Evolutionary conservation across 1,140 invertebrate genomes (phyloP), one percentile per base, ranked within the genome.

Genomic region (Gonatopus flavifemur): DNA sequence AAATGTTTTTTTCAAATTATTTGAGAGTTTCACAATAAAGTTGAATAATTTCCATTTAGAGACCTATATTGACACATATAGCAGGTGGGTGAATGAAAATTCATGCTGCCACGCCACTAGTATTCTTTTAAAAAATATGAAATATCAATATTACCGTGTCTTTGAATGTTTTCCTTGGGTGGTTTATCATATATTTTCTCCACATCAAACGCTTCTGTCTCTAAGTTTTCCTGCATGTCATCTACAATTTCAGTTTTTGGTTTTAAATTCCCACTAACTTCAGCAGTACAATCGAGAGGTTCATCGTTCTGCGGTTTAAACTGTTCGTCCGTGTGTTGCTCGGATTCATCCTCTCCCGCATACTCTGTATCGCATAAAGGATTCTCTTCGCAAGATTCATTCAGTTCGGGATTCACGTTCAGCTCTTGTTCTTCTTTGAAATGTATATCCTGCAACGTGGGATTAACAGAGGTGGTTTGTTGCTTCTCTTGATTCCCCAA

Each of bases 201-300:
- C n/a, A 49, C 52, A 16, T 57, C 63, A 12, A 55, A 22, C 0
- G n/a, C n/a, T n/a, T n/a, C n/a, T n/a, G n/a, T n/a, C n/a, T n/a
- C n/a, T n/a, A n/a, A n/a, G n/a, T n/a, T n/a, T n/a, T n/a, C n/a
- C n/a, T n/a, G n/a, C n/a, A 54, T 60, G 42, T 68, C 67, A 53
- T 71, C 60, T 16, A 62, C 13, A 6, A 59, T 57, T 49, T 66
- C 59, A n/a, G 4, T 59, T 31, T 59, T 52, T 22, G 49, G 2
- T 33, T 38, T 31, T 28, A 50, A 30, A n/a, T 24, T 15, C 8
- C 53, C 52, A 43, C 24, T 38, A 21, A 61, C 33, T 12, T 68
- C 62, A 1, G 66, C 55, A 10, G 66, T 69, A 18, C 57, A 71
- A 22, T 71, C 64, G 19, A 69, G 43, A 0, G 66, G 66, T 37